Conservation (phyloP, 2,113 vertebrate species). For the Phalacrocorax pelagicus region DNA sequence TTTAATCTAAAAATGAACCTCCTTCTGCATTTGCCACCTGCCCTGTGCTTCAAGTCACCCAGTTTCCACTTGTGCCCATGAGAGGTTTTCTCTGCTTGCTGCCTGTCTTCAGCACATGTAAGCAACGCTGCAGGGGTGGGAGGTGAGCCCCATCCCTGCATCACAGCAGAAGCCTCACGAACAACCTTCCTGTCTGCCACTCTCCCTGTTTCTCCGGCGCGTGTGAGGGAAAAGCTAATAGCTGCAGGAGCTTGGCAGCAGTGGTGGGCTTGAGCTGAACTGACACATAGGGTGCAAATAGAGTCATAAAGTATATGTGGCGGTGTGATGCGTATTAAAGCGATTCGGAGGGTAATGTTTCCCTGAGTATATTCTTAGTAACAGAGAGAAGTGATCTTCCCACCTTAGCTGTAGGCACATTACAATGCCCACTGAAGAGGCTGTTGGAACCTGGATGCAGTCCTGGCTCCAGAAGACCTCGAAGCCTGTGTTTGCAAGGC, state of each 20-base stretch:
- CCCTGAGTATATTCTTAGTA: constrained; percentile 41
- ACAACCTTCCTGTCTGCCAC: background rate
- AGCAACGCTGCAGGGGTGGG: background rate
- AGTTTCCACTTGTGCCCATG: rapidly evolving
- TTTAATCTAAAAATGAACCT: background rate
- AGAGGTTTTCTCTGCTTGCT: background rate
- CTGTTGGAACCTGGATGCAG: background rate
- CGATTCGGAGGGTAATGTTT: constrained; percentile 45
- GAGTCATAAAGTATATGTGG: constrained; percentile 51
- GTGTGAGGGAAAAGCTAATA: background rate
- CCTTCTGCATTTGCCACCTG: background rate
- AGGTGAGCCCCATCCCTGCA: background rate
- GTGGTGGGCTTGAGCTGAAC: background rate
- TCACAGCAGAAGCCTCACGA: background rate
- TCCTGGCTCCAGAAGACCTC: background rate
- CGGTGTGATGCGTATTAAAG: constrained; percentile 36
- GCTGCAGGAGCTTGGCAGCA: constrained; percentile 24
- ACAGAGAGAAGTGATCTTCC: constrained; percentile 1
- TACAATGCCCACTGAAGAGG: background rate
- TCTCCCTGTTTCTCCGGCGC: background rate
- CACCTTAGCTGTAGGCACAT: background rate
- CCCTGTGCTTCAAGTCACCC: background rate
- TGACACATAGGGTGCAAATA: background rate
- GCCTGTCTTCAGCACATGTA: background rate
- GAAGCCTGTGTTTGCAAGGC: background rate